These are phyloP conservation scores for Leptoclinus maculatus DNA, from an alignment of 2,797 vertebrate species.

Conservation along the genomic window DNA sequence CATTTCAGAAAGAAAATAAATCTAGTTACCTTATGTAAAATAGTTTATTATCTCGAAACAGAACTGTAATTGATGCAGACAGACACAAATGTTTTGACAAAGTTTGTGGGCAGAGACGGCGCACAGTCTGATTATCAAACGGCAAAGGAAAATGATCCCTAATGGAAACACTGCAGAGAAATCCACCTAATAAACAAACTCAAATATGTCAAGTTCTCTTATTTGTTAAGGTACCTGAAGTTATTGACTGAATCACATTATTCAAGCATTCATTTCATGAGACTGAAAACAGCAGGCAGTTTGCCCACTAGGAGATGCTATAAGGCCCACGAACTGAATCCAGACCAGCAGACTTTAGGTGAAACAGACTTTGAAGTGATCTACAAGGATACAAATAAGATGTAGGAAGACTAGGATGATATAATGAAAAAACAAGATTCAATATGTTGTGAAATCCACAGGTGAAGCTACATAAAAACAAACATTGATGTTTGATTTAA, in stretches of 20 bases:
- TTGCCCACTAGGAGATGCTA: slow-evolving; percentile 80
- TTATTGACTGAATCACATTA: slow-evolving; percentile 66
- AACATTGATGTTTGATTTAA: neutral
- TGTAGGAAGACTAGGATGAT: neutral
- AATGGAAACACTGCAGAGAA: slow-evolving; percentile 61
- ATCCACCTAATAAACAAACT: slow-evolving; percentile 58
- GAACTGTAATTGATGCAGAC: slow-evolving; percentile 16
- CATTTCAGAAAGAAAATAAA: slow-evolving; percentile 16
- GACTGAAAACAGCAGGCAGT: slow-evolving; percentile 43
- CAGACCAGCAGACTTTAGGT: slow-evolving; percentile 4
- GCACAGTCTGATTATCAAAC: slow-evolving; percentile 37
- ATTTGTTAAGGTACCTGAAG: slow-evolving; percentile 59
- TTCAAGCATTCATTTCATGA: slow-evolving; percentile 65
- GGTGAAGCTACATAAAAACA: neutral
- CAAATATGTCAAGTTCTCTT: slow-evolving; percentile 55
- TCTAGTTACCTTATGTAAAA: slow-evolving; percentile 31
- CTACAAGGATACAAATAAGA: slow-evolving; percentile 15
- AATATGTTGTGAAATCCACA: slow-evolving; percentile 37
- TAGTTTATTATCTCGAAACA: slow-evolving; percentile 34
- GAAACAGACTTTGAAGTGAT: slow-evolving; percentile 28
- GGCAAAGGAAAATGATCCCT: slow-evolving; percentile 45
- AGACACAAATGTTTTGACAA: slow-evolving; percentile 35
- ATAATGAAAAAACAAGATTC: slow-evolving; percentile 24
- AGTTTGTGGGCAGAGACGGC: slow-evolving; percentile 14
- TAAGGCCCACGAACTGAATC: slow-evolving; percentile 56